Evolutionary conservation across 2,797 vertebrate genomes (phyloP).

Genomic region (Pristis pectinata): DNA sequence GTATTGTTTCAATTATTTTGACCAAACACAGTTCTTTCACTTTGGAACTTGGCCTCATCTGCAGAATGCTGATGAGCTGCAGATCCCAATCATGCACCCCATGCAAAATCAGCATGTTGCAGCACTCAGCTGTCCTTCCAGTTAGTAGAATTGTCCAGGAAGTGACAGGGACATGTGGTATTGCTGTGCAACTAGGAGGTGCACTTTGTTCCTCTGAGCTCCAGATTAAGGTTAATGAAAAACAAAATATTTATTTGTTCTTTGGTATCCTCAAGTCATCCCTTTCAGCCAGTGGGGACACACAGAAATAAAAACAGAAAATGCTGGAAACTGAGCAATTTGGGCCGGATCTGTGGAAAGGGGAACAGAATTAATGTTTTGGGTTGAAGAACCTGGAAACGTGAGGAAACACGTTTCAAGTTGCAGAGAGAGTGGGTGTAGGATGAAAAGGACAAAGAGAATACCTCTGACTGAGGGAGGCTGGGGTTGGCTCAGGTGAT

Average conservation of each 20-base stretch:
- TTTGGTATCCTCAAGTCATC: not conserved
- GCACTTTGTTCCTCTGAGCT: not conserved
- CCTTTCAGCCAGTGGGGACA: not conserved
- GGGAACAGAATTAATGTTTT: no score
- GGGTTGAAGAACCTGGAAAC: no score
- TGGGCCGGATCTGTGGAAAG: no score
- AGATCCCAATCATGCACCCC: not conserved
- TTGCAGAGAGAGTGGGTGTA: no score
- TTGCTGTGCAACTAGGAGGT: not conserved
- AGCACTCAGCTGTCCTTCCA: not conserved
- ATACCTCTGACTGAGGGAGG: no score
- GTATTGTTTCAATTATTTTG: not conserved
- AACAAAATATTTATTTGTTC: not conserved
- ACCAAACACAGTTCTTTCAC: not conserved
- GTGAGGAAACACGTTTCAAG: no score
- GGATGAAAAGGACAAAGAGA: no score
- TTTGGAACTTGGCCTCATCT: not conserved
- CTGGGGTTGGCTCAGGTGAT: no score
- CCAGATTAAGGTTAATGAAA: not conserved
- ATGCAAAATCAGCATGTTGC: not conserved
- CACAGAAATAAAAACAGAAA: no score
- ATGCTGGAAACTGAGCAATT: no score
- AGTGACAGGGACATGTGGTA: not conserved
- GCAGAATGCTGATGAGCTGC: not conserved
- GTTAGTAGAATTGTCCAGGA: not conserved